These are phyloP conservation scores for Diceros bicornis DNA, from an alignment of 2,797 vertebrate species.

Conservation along the genomic window DNA sequence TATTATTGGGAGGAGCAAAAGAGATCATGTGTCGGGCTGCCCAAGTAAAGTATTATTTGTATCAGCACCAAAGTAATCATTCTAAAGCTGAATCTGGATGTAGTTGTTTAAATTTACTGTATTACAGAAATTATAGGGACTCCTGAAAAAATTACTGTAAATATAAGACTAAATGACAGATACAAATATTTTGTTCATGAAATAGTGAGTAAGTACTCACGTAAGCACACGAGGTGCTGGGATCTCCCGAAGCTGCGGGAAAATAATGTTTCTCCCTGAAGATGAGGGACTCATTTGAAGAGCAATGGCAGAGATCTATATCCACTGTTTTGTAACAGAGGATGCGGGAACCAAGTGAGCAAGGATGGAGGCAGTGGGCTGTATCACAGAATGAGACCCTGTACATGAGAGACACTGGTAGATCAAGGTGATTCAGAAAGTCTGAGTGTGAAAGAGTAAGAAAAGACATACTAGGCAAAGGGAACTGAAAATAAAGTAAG, in stretches of 20 bases:
- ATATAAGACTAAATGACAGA: not conserved
- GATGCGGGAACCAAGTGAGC: not conserved
- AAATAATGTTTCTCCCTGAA: not conserved
- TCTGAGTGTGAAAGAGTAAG: not conserved
- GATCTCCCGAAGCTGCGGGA: not conserved
- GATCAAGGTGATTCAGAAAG: not conserved
- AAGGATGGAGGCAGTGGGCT: too few relatives aligned
- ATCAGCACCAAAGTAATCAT: not conserved
- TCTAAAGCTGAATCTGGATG: constrained; percentile 33
- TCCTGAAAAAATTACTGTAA: not conserved
- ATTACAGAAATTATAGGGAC: not conserved
- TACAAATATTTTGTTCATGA: not conserved
- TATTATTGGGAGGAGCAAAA: not conserved
- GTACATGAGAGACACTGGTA: fast-evolving
- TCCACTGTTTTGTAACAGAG: not conserved
- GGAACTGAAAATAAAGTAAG: not conserved
- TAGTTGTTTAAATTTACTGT: not conserved
- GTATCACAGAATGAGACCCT: not conserved
- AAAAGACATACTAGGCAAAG: not conserved
- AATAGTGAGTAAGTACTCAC: not conserved
- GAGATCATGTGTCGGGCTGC: not conserved
- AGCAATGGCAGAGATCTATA: not conserved
- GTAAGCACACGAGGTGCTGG: not conserved
- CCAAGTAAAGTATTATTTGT: not conserved
- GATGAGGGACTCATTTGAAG: not conserved